These are phyloP conservation scores for Artemia sinica DNA, from an alignment of 2,888 invertebrate genomes.

Conservation along the genomic window DNA sequence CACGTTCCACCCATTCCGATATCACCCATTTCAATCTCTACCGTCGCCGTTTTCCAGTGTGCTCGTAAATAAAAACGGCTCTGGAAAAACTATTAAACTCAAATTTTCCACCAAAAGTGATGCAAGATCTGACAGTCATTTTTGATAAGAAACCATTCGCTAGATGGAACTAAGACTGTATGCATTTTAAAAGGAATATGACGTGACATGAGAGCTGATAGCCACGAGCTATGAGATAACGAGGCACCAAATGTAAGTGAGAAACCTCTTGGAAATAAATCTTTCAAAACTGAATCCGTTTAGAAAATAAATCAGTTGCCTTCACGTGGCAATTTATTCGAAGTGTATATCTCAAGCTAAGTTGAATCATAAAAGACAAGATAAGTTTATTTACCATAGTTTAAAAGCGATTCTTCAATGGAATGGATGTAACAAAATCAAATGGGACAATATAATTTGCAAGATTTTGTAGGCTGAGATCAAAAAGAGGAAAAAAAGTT, in stretches of 20 bases:
- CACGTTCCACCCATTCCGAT: not conserved
- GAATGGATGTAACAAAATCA: too few species aligned
- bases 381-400: too few species aligned
- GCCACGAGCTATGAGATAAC: not conserved
- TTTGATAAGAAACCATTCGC: slow-evolving; percentile 13
- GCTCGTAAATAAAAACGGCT: not conserved
- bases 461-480: too few species aligned
- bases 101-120: slow-evolving; percentile 13
- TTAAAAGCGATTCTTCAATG: too few species aligned
- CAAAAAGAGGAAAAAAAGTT: too few species aligned
- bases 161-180: not conserved
- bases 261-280: too few species aligned
- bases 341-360: too few species aligned
- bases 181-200: slow-evolving; percentile 6
- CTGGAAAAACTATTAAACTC: not conserved
- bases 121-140: slow-evolving; percentile 11
- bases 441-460: too few species aligned
- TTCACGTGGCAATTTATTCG: too few species aligned
- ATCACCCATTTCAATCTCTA: not conserved
- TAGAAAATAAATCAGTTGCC: too few species aligned
- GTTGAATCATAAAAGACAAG: too few species aligned
- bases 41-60: not conserved
- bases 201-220: slow-evolving; percentile 11
- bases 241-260: not conserved
- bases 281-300: too few species aligned